Conservation (phyloP, 1,140 invertebrate genomes). For the Drosophila gunungcola region DNA sequence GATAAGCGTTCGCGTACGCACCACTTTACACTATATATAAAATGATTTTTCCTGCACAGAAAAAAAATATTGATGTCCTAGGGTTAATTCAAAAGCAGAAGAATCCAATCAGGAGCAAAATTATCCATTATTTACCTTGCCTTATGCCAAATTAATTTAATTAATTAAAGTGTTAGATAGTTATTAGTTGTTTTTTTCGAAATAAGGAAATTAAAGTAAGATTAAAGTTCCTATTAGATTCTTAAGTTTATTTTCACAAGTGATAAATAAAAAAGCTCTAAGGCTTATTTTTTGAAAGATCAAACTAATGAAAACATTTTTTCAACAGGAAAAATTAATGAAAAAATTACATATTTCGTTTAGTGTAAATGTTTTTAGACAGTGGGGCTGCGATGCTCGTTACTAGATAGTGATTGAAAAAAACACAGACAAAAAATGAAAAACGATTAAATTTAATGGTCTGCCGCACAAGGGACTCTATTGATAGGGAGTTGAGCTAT, state of each 20-base stretch:
- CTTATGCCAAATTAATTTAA: too few relatives aligned
- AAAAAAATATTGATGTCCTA: background rate
- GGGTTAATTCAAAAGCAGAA: too few relatives aligned
- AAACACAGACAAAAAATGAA: conserved; percentile 34
- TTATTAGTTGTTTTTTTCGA: too few relatives aligned
- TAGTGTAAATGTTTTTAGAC: conserved; percentile 5
- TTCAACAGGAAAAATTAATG: background rate
- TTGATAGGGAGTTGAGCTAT: conserved; percentile 44
- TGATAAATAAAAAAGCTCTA: too few relatives aligned
- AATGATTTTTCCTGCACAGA: conserved; percentile 23
- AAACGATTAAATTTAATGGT: conserved; percentile 46
- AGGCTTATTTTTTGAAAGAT: too few relatives aligned
- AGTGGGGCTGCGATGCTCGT: conserved; percentile 27
- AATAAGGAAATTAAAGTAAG: too few relatives aligned
- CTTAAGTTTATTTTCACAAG: too few relatives aligned
- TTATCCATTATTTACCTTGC: too few relatives aligned
- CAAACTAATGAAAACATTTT: background rate
- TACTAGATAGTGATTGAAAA: conserved; percentile 44
- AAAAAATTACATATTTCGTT: background rate
- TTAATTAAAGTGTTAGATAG: too few relatives aligned
- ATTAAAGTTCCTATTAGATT: too few relatives aligned
- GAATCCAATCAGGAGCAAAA: too few relatives aligned
- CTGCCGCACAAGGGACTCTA: conserved; percentile 38
- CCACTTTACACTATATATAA: conserved; percentile 17
- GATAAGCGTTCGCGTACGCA: conserved; percentile 26